Conservation (phyloP, 2,113 vertebrate genomes). For the Strix uralensis region DNA sequence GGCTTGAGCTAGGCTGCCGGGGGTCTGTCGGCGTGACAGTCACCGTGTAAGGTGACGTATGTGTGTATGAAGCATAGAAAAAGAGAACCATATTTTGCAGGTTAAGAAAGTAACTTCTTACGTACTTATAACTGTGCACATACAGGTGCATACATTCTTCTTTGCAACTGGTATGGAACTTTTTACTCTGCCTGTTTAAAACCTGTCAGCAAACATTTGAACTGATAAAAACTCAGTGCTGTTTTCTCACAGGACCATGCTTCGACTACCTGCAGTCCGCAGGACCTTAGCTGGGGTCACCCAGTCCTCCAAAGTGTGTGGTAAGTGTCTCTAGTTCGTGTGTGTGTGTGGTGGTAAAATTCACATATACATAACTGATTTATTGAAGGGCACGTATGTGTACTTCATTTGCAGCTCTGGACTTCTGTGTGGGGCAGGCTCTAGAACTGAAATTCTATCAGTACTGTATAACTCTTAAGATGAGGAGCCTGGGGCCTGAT, state of each 20-base stretch:
- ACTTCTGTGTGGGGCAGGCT: neutral
- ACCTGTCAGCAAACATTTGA: neutral
- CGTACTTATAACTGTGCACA: fast-evolving
- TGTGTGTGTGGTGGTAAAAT: neutral
- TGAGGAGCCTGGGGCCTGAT: too few species aligned
- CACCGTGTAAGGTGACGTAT: fast-evolving
- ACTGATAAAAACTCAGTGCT: neutral
- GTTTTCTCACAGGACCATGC: slow-evolving; percentile 78
- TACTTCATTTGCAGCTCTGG: fast-evolving
- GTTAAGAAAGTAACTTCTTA: neutral
- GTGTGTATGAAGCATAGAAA: fast-evolving
- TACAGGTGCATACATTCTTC: fast-evolving
- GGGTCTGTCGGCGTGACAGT: fast-evolving
- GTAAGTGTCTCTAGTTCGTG: slow-evolving; percentile 65
- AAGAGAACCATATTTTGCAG: fast-evolving
- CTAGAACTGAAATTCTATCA: fast-evolving
- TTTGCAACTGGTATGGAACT: neutral
- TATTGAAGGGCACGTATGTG: fast-evolving
- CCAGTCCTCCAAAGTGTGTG: slow-evolving; percentile 70
- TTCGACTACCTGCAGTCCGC: slow-evolving; percentile 79
- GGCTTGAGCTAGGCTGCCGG: neutral
- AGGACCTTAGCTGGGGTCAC: slow-evolving; percentile 75
- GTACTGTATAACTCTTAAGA: neutral
- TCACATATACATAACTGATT: fast-evolving
- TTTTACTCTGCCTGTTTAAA: neutral